phyloP scores from a whole-genome alignment of 2,888 invertebrate genomes.

The Drosophila villosipedis region DNA sequence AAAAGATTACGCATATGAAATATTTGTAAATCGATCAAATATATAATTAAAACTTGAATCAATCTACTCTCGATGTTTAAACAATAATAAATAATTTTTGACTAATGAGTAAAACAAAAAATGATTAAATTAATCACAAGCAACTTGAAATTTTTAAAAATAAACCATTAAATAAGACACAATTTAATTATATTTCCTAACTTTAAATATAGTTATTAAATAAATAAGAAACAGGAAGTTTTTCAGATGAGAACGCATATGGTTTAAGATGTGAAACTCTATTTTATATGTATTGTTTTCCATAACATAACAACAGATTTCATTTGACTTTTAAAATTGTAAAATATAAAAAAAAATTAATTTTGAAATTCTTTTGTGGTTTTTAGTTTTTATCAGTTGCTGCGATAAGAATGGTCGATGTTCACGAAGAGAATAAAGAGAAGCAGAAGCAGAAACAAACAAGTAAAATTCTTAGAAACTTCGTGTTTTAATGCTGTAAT shows the following conservation, averaged over 20 bases:
- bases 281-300: neutral
- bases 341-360: neutral
- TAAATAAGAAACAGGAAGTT: neutral
- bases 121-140: conserved; percentile 43
- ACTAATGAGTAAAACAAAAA: conserved; percentile 10
- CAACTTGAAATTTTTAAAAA: neutral
- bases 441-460: conserved; percentile 13
- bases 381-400: conserved; percentile 21
- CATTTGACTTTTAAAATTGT: neutral
- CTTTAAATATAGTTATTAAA: neutral
- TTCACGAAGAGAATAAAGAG: neutral
- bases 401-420: conserved; percentile 41
- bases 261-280: neutral
- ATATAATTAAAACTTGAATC: neutral
- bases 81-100: neutral
- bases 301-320: neutral
- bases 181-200: neutral
- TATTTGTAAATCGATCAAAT: neutral
- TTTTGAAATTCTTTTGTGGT: conserved; percentile 4
- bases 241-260: neutral
- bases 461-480: conserved; percentile 40
- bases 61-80: neutral
- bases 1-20: neutral
- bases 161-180: neutral
- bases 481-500: conserved; percentile 34